Base-by-base conservation (phyloP, 1,140 invertebrate species). In the Diachasmimorpha longicaudata region DNA sequence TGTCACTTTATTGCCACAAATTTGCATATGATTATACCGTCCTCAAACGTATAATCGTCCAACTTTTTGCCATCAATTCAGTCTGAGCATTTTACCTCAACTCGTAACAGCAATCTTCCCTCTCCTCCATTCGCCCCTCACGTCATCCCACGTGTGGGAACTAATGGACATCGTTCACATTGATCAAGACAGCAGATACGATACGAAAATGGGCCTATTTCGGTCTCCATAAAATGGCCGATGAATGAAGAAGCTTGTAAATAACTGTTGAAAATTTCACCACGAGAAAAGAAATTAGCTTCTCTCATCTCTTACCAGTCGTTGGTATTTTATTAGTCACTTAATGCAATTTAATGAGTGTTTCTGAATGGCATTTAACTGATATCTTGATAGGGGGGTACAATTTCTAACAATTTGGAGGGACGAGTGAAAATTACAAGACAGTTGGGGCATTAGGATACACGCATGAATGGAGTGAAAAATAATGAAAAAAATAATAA, bases 21-120 rank as follows among this genome's bases (percentile, higher is more conserved):
- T 79, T 79, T 77, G 76, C 76, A 77, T 77, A 76, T 71, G 71
- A 79, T 79, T 79, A 79, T 67, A 55, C 37, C 25, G 14, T 21
- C 39, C 11, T 16, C n/a, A 21, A 44, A 52, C 31, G 55, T 72
- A 72, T 72, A 72, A 72, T 72, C 71, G 46, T n/a, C 52, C 19
- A 63, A 13, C 23, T 58, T 70, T 46, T 23, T 31, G 39, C 55
- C 23, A 72, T 72, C 48, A 72, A 72, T 36, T 23, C 9, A 55
- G 48, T 16, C 70, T 23, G 4, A 9, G 48, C 14, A 52, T 52
- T 46, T 46, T 46, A n/a, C 44, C 44, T 46, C 44, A 19, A 6
- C 48, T 52, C 39, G 39, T 16, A 52, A 52, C 48, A 52, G 39
- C 39, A 11, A 42, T 42, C 11, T 10, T 10, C n/a, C 48, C 48